A percentile compares a stretch with the other conserved stretches of the same genome.
Conservation (phyloP, 2,113 vertebrate genomes). For the Lampris megalopsis region DNA sequence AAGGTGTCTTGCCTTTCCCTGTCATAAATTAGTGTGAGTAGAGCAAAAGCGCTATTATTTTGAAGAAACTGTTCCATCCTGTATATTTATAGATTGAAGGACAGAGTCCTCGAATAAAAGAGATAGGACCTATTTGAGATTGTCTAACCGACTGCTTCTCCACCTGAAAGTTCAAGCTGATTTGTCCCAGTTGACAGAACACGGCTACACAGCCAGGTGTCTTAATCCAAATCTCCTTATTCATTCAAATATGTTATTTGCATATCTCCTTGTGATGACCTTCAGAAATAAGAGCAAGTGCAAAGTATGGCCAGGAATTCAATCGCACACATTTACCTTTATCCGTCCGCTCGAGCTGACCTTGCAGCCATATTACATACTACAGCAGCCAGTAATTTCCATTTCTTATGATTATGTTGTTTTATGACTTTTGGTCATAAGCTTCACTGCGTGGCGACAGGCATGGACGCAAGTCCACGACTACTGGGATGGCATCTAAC, state of each 20-base stretch:
- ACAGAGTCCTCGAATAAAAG: conserved; percentile 24
- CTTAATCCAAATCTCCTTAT: conserved; percentile 51
- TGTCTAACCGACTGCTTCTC: conserved; percentile 22
- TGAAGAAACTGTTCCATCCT: not conserved
- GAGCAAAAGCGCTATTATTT: not conserved
- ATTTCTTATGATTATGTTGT: no score
- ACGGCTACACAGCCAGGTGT: conserved; percentile 37
- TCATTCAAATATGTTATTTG: conserved; percentile 44
- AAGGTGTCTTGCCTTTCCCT: not conserved
- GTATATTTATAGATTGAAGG: not conserved
- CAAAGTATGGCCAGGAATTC: conserved; percentile 28
- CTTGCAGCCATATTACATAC: no score
- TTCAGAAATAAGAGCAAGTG: no score
- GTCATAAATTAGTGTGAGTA: not conserved
- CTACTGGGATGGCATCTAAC: no score
- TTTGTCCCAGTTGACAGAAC: conserved; percentile 36
- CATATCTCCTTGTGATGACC: conserved; percentile 18
- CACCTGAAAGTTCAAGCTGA: not conserved
- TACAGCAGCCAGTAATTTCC: no score
- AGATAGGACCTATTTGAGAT: conserved; percentile 8
- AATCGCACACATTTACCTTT: conserved; percentile 3
- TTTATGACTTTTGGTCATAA: no score
- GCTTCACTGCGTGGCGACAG: no score
- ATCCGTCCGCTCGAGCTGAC: no score
- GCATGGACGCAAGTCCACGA: no score